These are phyloP conservation scores for Crioceris asparagi DNA, from an alignment of 2,888 invertebrate species.

Conservation along the genomic window DNA sequence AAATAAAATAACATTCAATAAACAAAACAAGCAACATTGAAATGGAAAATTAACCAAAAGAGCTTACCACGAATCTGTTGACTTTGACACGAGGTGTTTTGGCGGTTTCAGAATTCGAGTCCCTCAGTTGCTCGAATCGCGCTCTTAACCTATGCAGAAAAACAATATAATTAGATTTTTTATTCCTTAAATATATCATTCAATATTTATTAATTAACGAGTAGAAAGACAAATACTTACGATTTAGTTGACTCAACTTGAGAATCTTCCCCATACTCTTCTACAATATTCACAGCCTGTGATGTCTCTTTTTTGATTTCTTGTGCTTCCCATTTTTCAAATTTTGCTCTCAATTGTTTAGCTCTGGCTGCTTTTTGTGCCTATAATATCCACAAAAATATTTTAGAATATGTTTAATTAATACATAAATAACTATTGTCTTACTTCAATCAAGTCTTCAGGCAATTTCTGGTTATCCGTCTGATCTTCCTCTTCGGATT, in stretches of 20 bases:
- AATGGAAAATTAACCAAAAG: slow-evolving; percentile 6
- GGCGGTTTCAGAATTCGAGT: slow-evolving; percentile 40
- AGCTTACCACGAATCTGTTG: slow-evolving; percentile 85
- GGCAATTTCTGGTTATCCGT: slow-evolving; percentile 34
- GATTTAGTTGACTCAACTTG: slow-evolving; percentile 80
- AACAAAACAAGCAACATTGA: slow-evolving; percentile 4
- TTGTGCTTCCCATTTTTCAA: slow-evolving; percentile 75
- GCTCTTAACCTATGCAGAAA: slow-evolving; percentile 57
- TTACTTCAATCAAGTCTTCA: slow-evolving; percentile 31
- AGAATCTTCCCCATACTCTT: slow-evolving; percentile 48
- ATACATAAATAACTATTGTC: not conserved
- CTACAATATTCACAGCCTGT: slow-evolving; percentile 28
- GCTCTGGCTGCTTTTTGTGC: slow-evolving; percentile 72
- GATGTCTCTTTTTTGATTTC: slow-evolving; percentile 49
- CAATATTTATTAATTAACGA: not conserved
- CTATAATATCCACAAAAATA: slow-evolving; percentile 29
- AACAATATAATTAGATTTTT: not conserved
- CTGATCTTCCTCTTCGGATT: slow-evolving; percentile 34
- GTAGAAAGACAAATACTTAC: slow-evolving; percentile 36
- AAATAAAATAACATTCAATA: slow-evolving; percentile 2
- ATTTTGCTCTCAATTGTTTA: slow-evolving; percentile 73
- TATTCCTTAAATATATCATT: not conserved
- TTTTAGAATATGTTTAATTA: not conserved
- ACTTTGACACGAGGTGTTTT: slow-evolving; percentile 58
- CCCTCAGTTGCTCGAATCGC: slow-evolving; percentile 78